Evolutionary conservation across 2,888 invertebrate species (phyloP), one percentile per base, ranked within the genome.

Genomic region (Cosmorhoe ocellata): DNA sequence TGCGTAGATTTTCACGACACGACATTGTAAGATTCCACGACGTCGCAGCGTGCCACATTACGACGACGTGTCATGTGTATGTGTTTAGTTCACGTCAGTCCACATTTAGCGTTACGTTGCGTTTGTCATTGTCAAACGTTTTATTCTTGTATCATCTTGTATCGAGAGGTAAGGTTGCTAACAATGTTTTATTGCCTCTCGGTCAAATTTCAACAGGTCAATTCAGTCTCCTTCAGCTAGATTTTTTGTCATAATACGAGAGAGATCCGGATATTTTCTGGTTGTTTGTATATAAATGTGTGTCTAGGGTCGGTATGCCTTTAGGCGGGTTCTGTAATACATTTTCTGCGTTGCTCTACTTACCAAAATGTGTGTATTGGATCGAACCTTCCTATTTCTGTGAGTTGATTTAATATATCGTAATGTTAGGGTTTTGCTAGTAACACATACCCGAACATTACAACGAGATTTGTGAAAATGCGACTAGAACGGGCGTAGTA

Each of bases 351-450:
- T 26, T n/a, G 32, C 46, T 37, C 44, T 30, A 40, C 46, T 41
- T 27, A 22, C 33, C 44, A 61, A 59, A n/a, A 58, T 58, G 51
- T 34, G 51, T 38, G 28, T 59, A 61, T 62, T 57, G 62, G 59
- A 62, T 61, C 59, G 56, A 60, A 53, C 53, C 51, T 47, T 40
- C 52, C 48, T 56, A 37, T 56, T 51, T 51, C 49, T 47, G 58
- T 37, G 51, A 50, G 55, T 54, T 51, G 43, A 56, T 59, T 53
- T 56, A 51, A 59, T 56, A 56, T 44, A 46, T 11, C 45, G 33
- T 46, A 49, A 43, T 38, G 38, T 30, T 51, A 40, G 31, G 47
- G n/a, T 40, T 53, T 48, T 34, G 36, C 44, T 36, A 51, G 36
- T 31, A 41, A 47, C 39, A 36, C 39, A 44, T 34, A 43, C 11